These are phyloP conservation scores for Amblyopsis rosae DNA, from an alignment of 2,113 vertebrate species.

Conservation along the genomic window DNA sequence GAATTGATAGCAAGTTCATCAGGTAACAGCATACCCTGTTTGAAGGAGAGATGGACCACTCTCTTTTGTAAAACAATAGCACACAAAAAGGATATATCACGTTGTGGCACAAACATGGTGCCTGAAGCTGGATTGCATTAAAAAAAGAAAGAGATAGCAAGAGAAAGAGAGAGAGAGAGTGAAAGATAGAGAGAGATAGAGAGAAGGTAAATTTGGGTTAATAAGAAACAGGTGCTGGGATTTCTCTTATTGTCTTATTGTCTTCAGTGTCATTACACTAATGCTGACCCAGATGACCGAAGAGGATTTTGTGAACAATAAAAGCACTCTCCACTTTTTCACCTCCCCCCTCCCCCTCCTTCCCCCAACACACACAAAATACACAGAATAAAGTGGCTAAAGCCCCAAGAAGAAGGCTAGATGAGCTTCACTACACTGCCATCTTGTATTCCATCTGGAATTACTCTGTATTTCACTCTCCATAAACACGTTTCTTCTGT, in stretches of 20 bases:
- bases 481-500: neutral
- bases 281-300: conserved; percentile 10
- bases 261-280: conserved; percentile 10
- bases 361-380: neutral
- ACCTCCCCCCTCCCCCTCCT: neutral
- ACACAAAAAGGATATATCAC: conserved; percentile 35
- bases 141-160: neutral
- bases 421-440: conserved; percentile 9
- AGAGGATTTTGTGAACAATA: conserved; percentile 24
- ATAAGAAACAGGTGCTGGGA: conserved; percentile 56
- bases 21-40: conserved; percentile 20
- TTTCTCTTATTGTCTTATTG: conserved; percentile 19
- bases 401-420: neutral
- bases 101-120: conserved; percentile 47
- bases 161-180: no score
- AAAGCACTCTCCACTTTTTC: conserved; percentile 26
- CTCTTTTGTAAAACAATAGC: conserved; percentile 53
- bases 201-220: conserved; percentile 3
- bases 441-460: conserved; percentile 53
- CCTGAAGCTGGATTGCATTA: conserved; percentile 42
- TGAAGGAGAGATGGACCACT: conserved; percentile 18
- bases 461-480: conserved; percentile 18
- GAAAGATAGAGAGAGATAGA: no score
- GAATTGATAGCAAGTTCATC: conserved; percentile 13
- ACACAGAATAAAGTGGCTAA: neutral